Evolutionary conservation across 2,113 vertebrate species (phyloP).

Genomic region (Lontra canadensis): DNA sequence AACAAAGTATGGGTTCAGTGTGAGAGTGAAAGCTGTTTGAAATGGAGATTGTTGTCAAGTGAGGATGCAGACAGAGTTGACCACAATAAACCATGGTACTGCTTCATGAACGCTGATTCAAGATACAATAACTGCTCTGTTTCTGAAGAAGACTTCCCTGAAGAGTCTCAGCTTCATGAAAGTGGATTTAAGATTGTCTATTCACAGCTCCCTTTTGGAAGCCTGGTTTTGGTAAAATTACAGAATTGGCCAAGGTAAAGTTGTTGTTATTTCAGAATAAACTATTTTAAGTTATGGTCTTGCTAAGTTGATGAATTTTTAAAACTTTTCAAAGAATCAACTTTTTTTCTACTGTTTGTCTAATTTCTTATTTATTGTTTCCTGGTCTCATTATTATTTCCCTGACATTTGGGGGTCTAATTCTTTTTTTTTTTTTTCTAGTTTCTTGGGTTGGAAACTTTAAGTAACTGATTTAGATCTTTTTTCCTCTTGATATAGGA

Average conservation of each 20-base stretch:
- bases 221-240: slow-evolving; percentile 77
- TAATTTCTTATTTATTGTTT: slow-evolving; percentile 16
- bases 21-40: slow-evolving; percentile 79
- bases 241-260: slow-evolving; percentile 78
- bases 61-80: slow-evolving; percentile 58
- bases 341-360: not conserved
- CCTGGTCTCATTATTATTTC: not conserved
- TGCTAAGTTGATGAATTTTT: not conserved
- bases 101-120: slow-evolving; percentile 71
- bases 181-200: slow-evolving; percentile 72
- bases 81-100: slow-evolving; percentile 73
- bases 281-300: not conserved
- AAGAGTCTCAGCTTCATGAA: slow-evolving; percentile 66
- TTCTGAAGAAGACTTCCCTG: slow-evolving; percentile 76
- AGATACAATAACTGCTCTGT: slow-evolving; percentile 70
- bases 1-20: slow-evolving; percentile 74
- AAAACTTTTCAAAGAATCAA: not conserved
- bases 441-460: slow-evolving; percentile 21
- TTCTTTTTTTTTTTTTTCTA: slow-evolving; percentile 5
- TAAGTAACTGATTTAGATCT: not conserved
- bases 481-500: not conserved
- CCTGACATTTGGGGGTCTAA: not conserved
- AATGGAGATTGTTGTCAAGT: slow-evolving; percentile 73
- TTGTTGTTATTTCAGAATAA: not conserved
- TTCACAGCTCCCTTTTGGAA: slow-evolving; percentile 79